phyloP scores from a whole-genome alignment of 1,140 invertebrate genomes.

The Drosophila lacteicornis region DNA sequence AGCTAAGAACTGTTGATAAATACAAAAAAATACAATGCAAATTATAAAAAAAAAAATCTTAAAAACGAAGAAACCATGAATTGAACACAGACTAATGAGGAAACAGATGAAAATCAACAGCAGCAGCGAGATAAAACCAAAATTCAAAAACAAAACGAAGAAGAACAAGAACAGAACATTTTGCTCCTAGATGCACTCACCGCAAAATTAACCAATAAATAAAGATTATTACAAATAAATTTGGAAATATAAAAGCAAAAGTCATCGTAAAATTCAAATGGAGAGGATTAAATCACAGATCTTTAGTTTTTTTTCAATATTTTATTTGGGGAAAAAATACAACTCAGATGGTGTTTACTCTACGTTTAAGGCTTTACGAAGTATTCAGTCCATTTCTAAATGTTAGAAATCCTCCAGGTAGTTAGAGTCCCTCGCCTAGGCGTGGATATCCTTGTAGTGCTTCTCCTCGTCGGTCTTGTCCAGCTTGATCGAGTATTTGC shows the following conservation, averaged over 20 bases:
- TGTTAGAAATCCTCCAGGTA: conserved; percentile 71
- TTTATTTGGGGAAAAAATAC: conserved; percentile 35
- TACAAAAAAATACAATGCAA: conserved; percentile 55
- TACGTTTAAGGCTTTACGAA: conserved; percentile 58
- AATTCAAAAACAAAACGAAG: conserved; percentile 53
- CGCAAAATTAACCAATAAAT: conserved; percentile 84
- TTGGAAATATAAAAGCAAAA: conserved; percentile 38
- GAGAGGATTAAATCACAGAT: not conserved
- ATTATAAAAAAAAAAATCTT: conserved; percentile 12
- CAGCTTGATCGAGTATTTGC: conserved; percentile 83
- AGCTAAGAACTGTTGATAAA: conserved; percentile 72
- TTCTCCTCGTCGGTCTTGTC: conserved; percentile 58
- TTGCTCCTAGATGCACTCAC: conserved; percentile 84
- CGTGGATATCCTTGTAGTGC: conserved; percentile 71
- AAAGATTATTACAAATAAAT: conserved; percentile 84
- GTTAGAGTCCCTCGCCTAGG: conserved; percentile 18
- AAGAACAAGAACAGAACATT: conserved; percentile 65
- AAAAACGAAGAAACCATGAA: conserved; percentile 30
- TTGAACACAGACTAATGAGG: conserved; percentile 8
- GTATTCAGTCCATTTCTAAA: conserved; percentile 83
- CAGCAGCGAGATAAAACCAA: conserved; percentile 60
- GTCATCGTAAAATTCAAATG: not conserved
- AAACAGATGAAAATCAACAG: conserved; percentile 46
- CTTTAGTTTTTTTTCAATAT: conserved; percentile 28
- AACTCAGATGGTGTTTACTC: conserved; percentile 42